Conservation (phyloP, 2,797 vertebrate genomes). For the Rhabdomys pumilio region DNA sequence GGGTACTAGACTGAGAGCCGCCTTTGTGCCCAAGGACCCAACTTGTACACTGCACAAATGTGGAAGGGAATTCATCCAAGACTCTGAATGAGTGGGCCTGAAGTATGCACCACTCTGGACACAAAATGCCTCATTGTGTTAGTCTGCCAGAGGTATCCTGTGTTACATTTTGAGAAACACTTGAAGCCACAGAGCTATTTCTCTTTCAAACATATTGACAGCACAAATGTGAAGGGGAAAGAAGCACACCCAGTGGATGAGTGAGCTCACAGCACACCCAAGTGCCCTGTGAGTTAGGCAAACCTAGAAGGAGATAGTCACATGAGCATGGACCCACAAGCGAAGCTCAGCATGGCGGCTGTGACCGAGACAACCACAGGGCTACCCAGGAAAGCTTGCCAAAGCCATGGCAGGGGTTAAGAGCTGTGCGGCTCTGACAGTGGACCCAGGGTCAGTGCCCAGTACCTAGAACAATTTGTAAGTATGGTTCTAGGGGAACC, state of each 20-base stretch:
- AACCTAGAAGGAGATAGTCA: conserved; percentile 76
- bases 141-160: conserved; percentile 60
- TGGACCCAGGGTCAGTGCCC: neutral
- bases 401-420: neutral
- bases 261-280: conserved; percentile 57
- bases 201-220: conserved; percentile 83
- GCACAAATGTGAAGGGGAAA: conserved; percentile 74
- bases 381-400: conserved; percentile 9
- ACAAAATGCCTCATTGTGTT: conserved; percentile 68
- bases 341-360: conserved; percentile 7
- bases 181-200: conserved; percentile 87
- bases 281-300: conserved; percentile 85
- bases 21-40: conserved; percentile 69
- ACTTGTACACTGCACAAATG: conserved; percentile 29
- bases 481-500: neutral
- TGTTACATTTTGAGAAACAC: conserved; percentile 78
- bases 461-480: neutral
- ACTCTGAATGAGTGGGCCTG: conserved; percentile 65
- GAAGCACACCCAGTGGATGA: conserved; percentile 75
- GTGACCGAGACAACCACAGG: neutral
- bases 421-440: neutral
- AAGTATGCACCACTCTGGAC: conserved; percentile 50
- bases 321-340: conserved; percentile 20
- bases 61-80: conserved; percentile 76
- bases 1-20: conserved; percentile 68